phyloP scores from a whole-genome alignment of 2,113 vertebrate species.

The Drymodes brunneopygia region DNA sequence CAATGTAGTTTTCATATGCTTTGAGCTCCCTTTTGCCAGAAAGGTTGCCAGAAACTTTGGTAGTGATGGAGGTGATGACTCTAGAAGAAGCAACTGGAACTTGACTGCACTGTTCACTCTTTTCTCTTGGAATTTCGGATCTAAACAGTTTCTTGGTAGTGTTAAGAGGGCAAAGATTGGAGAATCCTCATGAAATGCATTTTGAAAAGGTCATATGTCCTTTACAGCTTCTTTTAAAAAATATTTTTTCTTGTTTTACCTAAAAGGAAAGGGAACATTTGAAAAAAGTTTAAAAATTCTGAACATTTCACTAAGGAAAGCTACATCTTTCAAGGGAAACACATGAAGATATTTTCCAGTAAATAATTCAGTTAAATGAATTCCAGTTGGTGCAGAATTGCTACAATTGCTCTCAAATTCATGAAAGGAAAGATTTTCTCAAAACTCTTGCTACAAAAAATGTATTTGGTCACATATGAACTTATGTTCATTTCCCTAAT shows the following conservation, averaged over 20 bases:
- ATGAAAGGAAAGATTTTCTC: background rate
- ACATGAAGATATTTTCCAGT: background rate
- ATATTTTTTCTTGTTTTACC: background rate
- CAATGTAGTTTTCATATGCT: background rate
- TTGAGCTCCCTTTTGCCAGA: background rate
- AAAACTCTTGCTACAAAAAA: background rate
- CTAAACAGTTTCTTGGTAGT: background rate
- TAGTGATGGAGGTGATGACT: background rate
- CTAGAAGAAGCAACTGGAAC: background rate
- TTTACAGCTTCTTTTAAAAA: background rate
- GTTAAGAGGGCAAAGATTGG: background rate
- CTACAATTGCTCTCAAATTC: background rate
- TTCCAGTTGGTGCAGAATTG: background rate
- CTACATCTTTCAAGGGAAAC: background rate
- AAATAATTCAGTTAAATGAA: background rate
- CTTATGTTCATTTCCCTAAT: background rate
- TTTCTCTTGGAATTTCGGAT: background rate
- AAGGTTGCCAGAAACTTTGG: background rate
- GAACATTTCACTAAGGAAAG: background rate
- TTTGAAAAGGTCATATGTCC: background rate
- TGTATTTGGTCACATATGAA: background rate
- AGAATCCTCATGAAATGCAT: background rate
- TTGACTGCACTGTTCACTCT: background rate
- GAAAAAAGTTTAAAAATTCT: background rate
- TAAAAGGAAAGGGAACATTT: background rate